phyloP scores from a whole-genome alignment of 1,140 invertebrate genomes.

The Eurosta solidaginis region DNA sequence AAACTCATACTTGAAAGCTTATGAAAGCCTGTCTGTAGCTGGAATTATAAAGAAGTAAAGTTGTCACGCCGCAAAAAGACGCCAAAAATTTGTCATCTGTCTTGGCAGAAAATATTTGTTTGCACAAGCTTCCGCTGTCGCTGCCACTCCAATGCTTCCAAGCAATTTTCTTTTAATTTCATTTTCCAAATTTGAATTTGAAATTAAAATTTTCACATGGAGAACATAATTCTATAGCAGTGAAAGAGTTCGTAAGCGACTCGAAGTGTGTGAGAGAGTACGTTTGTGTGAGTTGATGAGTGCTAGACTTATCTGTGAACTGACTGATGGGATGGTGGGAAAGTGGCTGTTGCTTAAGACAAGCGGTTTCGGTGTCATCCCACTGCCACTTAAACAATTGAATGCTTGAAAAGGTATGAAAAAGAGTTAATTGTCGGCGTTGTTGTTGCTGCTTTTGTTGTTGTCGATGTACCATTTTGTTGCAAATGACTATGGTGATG shows the following conservation, averaged over 20 bases:
- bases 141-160: too few relatives aligned
- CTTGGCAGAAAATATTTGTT: slow-evolving; percentile 11
- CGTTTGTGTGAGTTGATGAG: not conserved
- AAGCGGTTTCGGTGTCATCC: not conserved
- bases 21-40: not conserved
- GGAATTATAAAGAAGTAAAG: too few relatives aligned
- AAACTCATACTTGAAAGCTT: not conserved
- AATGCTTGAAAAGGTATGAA: slow-evolving; percentile 15
- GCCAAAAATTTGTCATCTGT: slow-evolving; percentile 17
- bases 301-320: not conserved
- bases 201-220: slow-evolving; percentile 54
- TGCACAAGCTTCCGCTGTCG: not conserved
- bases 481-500: slow-evolving; percentile 6
- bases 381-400: not conserved
- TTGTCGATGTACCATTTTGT: not conserved
- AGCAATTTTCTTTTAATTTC: not conserved
- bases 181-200: slow-evolving; percentile 44
- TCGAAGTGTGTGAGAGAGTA: not conserved
- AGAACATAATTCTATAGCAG: slow-evolving; percentile 49
- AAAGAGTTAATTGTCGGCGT: not conserved
- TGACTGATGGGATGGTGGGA: not conserved
- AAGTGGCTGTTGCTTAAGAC: not conserved
- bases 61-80: not conserved
- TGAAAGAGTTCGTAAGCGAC: not conserved
- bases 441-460: not conserved